Evolutionary conservation across 1,140 invertebrate species (phyloP), one percentile per base, ranked within the genome.

Genomic region (Nebria ingens): DNA sequence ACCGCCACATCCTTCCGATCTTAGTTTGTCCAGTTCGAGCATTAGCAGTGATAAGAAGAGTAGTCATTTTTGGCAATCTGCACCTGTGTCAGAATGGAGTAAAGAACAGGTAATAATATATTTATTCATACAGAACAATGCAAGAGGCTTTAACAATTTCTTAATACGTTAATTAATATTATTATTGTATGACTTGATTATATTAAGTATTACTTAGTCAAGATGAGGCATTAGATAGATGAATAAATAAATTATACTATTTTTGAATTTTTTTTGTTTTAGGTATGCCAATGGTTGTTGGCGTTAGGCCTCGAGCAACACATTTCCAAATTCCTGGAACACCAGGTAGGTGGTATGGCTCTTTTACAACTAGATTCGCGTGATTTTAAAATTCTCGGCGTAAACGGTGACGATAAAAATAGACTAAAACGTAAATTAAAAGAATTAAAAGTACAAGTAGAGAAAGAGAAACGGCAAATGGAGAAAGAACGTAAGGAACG

Each of bases 251-350:
- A n/a, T n/a, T n/a, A n/a, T n/a, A n/a, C n/a, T n/a, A n/a, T n/a
- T n/a, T n/a, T n/a, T n/a, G n/a, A n/a, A n/a, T n/a, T 34, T 9
- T 34, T 34, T 34, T 58, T 55, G 53, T 62, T 62, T 20, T 59
- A 90, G 87, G 90, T 95, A 1, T 88, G 87, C 69, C 89, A 93
- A 66, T 95, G 92, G 91, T 74, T 96, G 42, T 76, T 86, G 58
- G 80, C 79, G 11, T 74, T 91, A 49, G 85, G 89, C 21, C 70
- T 96, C 66, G 90, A 94, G 62, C 82, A 89, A 49, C 87, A 93
- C 68, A 85, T 88, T 52, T 75, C 85, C 17, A 83, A 85, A 59
- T 95, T 97, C 70, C 79, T 85, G 49, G 86, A 92, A 58, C 82
- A 87, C 62, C 83, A 84, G 61, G 86, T 97, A 22, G 87, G 87